Evolutionary conservation across 2,797 vertebrate genomes (phyloP), one percentile per base, ranked within the genome.

Genomic region (Notamacropus eugenii): DNA sequence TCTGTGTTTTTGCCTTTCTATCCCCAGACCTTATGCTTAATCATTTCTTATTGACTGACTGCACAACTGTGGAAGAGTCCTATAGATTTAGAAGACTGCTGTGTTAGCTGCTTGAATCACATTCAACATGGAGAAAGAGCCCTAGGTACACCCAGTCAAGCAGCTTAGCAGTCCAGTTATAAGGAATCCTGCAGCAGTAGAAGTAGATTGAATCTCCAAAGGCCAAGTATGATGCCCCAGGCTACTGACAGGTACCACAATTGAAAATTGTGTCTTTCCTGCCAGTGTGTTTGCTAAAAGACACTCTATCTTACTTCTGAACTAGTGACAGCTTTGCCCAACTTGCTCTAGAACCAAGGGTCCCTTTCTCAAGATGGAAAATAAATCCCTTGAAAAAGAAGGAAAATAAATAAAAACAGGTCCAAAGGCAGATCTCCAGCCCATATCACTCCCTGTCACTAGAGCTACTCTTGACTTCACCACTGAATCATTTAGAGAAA

Each of bases 381-480:
- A 87, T 82, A 52, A 52, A 52, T 52, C 52, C 4, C 29, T 90
- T 92, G 16, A 54, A 24, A 94, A 54, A 93, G 55, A 54, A 40
- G 24, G 74, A 92, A 90, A 95, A 95, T 55, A 55, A 50, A 95
- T 92, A 87, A 50, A 93, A 46, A 54, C 22, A 55, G 29, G 11
- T 1, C 95, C 57, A 24, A 92, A 67, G 46, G 46, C 10, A 57
- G 16, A 28, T 62, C 31, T 46, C 19, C 9, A 55, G 0, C 87
- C 22, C 50, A 87, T 28, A 54, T 90, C 59, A 28, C 52, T 93
- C 54, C 92, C 55, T 8, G 13, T 91, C n/a, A 62, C 92, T 92
- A 46, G 2, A 22, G 5, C 91, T 96, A 93, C n/a, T 94, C 92
- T 96, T 96, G 92, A 93, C 94, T 62, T 97, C 8, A 4, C 19